A percentile compares a stretch with the other conserved stretches of the same genome.
These are phyloP conservation scores for Brenthis daphne DNA, from an alignment of 2,888 invertebrate genomes.

Conservation along the genomic window DNA sequence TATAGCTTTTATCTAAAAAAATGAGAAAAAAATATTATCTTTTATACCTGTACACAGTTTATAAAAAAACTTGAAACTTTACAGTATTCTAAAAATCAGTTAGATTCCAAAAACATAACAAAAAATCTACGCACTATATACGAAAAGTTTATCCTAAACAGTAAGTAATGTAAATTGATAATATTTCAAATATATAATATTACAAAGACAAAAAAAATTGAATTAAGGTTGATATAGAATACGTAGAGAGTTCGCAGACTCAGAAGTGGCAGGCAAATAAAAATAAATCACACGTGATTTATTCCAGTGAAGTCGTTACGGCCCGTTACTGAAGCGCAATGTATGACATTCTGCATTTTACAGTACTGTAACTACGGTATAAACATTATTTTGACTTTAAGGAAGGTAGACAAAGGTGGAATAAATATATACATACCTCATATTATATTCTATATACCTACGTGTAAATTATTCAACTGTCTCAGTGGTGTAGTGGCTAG, in stretches of 20 bases:
- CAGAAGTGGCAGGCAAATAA: constrained; percentile 70
- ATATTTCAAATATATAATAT: neutral
- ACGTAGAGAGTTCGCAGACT: constrained; percentile 36
- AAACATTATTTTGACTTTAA: constrained; percentile 14
- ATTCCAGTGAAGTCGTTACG: constrained; percentile 59
- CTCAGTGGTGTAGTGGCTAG: too few species aligned
- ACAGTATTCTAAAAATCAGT: too few species aligned
- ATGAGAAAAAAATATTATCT: too few species aligned
- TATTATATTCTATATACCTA: too few species aligned
- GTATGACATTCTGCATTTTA: constrained; percentile 37
- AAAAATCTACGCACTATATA: neutral
- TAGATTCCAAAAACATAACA: too few species aligned
- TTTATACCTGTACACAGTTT: too few species aligned
- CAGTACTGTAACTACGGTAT: constrained; percentile 16
- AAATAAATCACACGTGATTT: constrained; percentile 81
- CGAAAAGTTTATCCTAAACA: neutral
- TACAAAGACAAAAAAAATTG: constrained; percentile 55
- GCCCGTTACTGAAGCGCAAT: constrained; percentile 40
- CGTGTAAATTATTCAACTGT: too few species aligned
- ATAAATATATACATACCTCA: neutral
- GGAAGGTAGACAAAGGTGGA: constrained; percentile 3
- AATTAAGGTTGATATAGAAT: constrained; percentile 59
- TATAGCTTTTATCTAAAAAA: too few species aligned
- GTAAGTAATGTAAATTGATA: neutral
- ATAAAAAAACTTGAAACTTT: too few species aligned